A percentile compares a stretch with the other conserved stretches of the same genome.
phyloP scores from a whole-genome alignment of 2,888 invertebrate genomes.

The Drosophila acutilabella region DNA sequence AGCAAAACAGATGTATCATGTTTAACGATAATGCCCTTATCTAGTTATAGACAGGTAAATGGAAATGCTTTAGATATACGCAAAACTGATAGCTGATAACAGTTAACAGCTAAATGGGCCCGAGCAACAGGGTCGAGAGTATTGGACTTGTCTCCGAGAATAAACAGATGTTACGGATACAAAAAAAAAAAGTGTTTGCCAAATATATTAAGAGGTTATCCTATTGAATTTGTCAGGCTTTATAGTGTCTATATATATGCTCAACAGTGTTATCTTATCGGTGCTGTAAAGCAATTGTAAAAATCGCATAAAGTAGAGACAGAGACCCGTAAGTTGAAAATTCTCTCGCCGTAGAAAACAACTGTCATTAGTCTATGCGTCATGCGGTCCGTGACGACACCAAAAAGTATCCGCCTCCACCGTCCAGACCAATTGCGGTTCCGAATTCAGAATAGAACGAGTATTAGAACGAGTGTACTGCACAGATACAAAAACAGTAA shows the following conservation, averaged over 20 bases:
- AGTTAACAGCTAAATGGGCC: background rate
- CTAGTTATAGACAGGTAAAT: slow-evolving; percentile 59
- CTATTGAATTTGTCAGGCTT: slow-evolving; percentile 12
- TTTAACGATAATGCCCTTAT: slow-evolving; percentile 71
- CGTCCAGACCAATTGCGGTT: slow-evolving; percentile 2
- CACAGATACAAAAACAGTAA: slow-evolving; percentile 46
- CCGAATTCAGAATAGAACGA: slow-evolving; percentile 14
- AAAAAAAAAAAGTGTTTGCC: background rate
- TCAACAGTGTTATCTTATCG: slow-evolving; percentile 32
- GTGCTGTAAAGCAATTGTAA: slow-evolving; percentile 34
- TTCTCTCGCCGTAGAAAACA: slow-evolving; percentile 23
- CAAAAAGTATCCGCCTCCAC: slow-evolving; percentile 19
- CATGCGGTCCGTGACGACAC: slow-evolving; percentile 65
- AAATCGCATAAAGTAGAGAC: slow-evolving; percentile 4
- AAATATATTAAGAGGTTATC: slow-evolving; percentile 3
- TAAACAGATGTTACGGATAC: slow-evolving; percentile 5
- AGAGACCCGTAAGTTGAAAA: slow-evolving; percentile 7
- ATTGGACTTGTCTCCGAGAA: background rate
- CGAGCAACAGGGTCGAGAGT: slow-evolving; percentile 10
- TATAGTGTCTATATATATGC: slow-evolving; percentile 9
- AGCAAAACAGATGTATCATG: slow-evolving; percentile 70
- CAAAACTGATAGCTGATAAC: slow-evolving; percentile 15
- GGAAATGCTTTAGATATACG: slow-evolving; percentile 37
- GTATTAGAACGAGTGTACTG: slow-evolving; percentile 19
- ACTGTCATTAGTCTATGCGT: slow-evolving; percentile 67